Percentiles rank a stretch among this genome's conserved stretches.
Conservation (phyloP, 2,888 invertebrate species). For the Eubasilissa splendida region DNA sequence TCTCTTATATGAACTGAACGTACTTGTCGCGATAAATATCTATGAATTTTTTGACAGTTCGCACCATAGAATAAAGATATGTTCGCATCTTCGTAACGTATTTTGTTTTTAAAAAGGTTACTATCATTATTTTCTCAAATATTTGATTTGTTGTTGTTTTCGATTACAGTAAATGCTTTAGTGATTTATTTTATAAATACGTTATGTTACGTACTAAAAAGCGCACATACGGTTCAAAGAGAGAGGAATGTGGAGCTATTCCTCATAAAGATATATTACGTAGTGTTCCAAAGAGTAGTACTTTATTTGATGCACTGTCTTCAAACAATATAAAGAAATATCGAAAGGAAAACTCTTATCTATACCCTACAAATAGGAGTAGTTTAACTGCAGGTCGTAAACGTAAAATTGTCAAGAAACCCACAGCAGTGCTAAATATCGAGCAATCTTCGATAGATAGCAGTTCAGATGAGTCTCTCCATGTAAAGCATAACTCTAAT, state of each 20-base stretch:
- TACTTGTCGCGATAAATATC: not conserved
- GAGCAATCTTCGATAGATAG: not conserved
- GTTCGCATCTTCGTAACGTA: not conserved
- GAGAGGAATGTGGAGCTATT: slow-evolving; percentile 35
- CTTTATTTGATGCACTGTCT: slow-evolving; percentile 45
- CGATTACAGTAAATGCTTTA: not conserved
- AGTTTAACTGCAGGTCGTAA: slow-evolving; percentile 11
- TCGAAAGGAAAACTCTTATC: slow-evolving; percentile 42
- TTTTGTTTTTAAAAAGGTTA: slow-evolving; percentile 12
- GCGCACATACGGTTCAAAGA: slow-evolving; percentile 46
- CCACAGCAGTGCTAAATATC: slow-evolving; percentile 6
- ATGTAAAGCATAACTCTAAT: slow-evolving; percentile 46
- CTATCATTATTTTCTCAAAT: not conserved
- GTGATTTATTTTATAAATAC: not conserved
- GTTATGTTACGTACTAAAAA: slow-evolving; percentile 34
- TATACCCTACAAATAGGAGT: slow-evolving; percentile 9
- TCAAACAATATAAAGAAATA: slow-evolving; percentile 46
- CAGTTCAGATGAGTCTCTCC: slow-evolving; percentile 47
- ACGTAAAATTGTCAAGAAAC: slow-evolving; percentile 21
- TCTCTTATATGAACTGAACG: no score
- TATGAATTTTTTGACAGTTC: slow-evolving; percentile 15
- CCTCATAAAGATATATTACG: slow-evolving; percentile 43
- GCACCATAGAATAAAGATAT: no score
- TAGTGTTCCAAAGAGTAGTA: slow-evolving; percentile 34
- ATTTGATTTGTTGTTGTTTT: not conserved